Conservation (phyloP, 1,140 invertebrate species). For the Akabosia matsudoensis region DNA sequence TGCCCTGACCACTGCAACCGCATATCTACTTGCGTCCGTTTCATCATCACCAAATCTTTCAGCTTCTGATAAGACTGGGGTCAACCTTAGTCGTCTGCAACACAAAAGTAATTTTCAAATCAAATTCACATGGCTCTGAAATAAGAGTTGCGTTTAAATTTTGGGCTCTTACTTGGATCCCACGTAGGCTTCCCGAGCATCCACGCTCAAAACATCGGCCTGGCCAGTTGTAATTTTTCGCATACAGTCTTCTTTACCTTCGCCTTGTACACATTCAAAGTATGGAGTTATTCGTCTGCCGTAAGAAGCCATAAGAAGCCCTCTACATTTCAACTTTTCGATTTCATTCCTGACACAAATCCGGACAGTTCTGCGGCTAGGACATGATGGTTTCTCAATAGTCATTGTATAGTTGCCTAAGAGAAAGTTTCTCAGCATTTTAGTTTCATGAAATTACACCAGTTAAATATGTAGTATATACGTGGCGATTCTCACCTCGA, state of each 20-base stretch:
- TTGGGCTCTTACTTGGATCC: conserved; percentile 35
- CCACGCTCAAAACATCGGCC: conserved; percentile 44
- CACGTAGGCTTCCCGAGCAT: conserved; percentile 39
- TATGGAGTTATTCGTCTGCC: conserved; percentile 42
- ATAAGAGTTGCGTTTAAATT: no score
- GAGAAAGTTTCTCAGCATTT: no score
- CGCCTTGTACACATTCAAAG: conserved; percentile 44
- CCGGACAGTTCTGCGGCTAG: conserved; percentile 38
- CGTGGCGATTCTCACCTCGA: no score
- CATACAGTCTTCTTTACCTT: conserved; percentile 43
- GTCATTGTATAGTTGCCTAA: conserved; percentile 45
- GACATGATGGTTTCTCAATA: conserved; percentile 46
- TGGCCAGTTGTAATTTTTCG: conserved; percentile 41
- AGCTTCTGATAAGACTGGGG: conserved; percentile 43
- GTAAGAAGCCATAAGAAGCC: conserved; percentile 34
- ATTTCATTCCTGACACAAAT: conserved; percentile 42
- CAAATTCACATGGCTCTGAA: no score
- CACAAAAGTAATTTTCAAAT: conserved; percentile 11
- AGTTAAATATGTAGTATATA: no score
- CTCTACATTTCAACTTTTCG: conserved; percentile 43
- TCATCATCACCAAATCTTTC: conserved; percentile 47
- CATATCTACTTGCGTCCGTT: conserved; percentile 43
- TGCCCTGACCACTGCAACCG: conserved; percentile 39
- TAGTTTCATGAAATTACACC: no score
- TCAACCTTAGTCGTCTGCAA: conserved; percentile 38